A percentile compares a stretch with the other conserved stretches of the same genome.
Conservation (phyloP, 1,140 invertebrate genomes). For the Drosophila pseudoananassae region DNA sequence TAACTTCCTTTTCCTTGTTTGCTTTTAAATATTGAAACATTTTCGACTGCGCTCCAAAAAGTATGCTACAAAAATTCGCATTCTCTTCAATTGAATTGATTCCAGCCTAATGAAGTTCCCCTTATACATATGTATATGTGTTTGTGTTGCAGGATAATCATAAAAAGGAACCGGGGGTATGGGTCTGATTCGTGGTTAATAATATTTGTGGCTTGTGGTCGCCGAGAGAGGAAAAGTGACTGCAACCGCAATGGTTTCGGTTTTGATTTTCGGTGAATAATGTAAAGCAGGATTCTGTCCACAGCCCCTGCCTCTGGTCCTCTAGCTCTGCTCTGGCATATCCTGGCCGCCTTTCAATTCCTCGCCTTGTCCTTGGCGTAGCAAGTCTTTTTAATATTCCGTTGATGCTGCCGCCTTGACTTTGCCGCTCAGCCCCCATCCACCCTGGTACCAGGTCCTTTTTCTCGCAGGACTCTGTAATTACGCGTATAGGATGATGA, state of each 20-base stretch:
- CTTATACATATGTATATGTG: not conserved
- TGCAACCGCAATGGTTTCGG: conserved; percentile 41
- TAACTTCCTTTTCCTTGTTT: not conserved
- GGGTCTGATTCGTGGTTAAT: conserved; percentile 49
- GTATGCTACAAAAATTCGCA: conserved; percentile 14
- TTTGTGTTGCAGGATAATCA: not conserved
- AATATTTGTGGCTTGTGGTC: conserved; percentile 51
- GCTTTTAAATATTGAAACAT: not conserved
- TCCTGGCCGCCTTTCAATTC: conserved; percentile 3
- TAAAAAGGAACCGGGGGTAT: conserved; percentile 3
- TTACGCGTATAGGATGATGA: conserved; percentile 82
- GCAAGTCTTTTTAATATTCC: conserved; percentile 59
- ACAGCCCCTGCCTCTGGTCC: not conserved
- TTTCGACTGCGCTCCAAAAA: not conserved
- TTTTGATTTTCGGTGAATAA: conserved; percentile 15
- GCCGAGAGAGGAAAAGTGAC: conserved; percentile 21
- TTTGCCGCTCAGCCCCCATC: not conserved
- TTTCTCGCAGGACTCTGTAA: conserved; percentile 57
- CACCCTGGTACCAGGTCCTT: not conserved
- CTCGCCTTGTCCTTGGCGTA: conserved; percentile 1
- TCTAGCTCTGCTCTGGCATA: no score
- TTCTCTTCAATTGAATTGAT: conserved; percentile 19
- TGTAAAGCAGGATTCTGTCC: not conserved
- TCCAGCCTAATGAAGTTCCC: conserved; percentile 21
- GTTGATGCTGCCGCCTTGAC: conserved; percentile 30